Percentiles rank a stretch among this genome's conserved stretches.
phyloP scores from a whole-genome alignment of 2,797 vertebrate genomes.

The Cyclura pinguis region DNA sequence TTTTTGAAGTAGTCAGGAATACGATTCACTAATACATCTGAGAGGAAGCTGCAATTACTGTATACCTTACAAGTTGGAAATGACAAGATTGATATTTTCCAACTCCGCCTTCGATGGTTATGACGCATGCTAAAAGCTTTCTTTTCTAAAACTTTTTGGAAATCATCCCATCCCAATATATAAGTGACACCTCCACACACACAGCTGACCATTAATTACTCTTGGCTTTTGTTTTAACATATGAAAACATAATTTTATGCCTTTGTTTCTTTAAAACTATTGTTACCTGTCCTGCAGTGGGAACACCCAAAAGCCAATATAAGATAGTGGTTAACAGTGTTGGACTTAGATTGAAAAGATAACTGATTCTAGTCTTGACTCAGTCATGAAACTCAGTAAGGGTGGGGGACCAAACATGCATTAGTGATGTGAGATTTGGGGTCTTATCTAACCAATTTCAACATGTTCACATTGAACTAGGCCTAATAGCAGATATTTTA shows the following conservation, averaged over 20 bases:
- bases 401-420: neutral
- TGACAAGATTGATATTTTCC: neutral
- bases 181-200: too few species aligned
- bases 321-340: neutral
- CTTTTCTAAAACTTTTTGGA: too few species aligned
- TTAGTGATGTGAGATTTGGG: neutral
- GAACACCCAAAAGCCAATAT: neutral
- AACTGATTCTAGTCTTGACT: neutral
- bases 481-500: neutral
- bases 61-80: neutral
- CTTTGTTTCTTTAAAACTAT: neutral
- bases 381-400: neutral
- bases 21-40: too few species aligned
- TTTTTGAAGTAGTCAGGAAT: neutral
- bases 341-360: neutral
- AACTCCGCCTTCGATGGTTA: neutral
- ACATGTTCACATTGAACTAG: neutral
- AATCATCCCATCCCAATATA: too few species aligned
- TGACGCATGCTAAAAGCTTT: too few species aligned
- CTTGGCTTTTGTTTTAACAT: neutral
- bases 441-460: constrained; percentile 11
- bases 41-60: neutral
- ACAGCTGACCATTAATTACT: too few species aligned
- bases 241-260: neutral
- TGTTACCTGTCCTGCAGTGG: neutral